Percentiles rank a stretch among this genome's conserved stretches.
Conservation (phyloP, 2,113 vertebrate genomes). For the Arothron firmamentum region DNA sequence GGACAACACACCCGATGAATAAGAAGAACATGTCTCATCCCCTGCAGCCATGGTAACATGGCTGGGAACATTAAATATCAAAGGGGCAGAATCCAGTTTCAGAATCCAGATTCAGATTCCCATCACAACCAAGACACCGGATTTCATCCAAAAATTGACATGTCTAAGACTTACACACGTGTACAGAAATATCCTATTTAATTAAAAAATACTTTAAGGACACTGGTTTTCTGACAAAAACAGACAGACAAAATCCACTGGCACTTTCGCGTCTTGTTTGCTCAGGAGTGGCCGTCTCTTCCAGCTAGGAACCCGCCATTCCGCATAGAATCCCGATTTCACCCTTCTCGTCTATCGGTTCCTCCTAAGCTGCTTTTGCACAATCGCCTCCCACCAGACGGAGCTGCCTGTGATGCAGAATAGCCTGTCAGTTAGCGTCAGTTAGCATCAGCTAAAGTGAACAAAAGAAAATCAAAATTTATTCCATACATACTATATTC, state of each 20-base stretch:
- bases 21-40: too few species aligned
- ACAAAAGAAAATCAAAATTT: conserved; percentile 41
- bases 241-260: conserved; percentile 9
- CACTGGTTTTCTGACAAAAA: not conserved
- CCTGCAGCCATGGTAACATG: too few species aligned
- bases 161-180: too few species aligned
- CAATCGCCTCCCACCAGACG: conserved; percentile 46
- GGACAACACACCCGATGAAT: too few species aligned
- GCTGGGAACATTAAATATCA: too few species aligned
- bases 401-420: conserved; percentile 33
- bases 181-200: too few species aligned
- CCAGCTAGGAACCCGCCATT: conserved; percentile 13
- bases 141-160: too few species aligned
- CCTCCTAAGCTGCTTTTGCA: conserved; percentile 48
- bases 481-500: conserved; percentile 20
- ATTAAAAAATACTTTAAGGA: not conserved
- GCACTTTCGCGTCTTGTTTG: conserved; percentile 29
- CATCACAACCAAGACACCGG: too few species aligned
- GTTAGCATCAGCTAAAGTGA: not conserved
- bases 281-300: conserved; percentile 35
- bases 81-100: too few species aligned
- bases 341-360: conserved; percentile 36
- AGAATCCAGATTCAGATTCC: too few species aligned
- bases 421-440: conserved; percentile 43
- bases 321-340: conserved; percentile 44